Percentiles rank a stretch among this genome's conserved stretches.
Conservation (phyloP, 2,113 vertebrate genomes). For the Ophthalmolycus amberensis region DNA sequence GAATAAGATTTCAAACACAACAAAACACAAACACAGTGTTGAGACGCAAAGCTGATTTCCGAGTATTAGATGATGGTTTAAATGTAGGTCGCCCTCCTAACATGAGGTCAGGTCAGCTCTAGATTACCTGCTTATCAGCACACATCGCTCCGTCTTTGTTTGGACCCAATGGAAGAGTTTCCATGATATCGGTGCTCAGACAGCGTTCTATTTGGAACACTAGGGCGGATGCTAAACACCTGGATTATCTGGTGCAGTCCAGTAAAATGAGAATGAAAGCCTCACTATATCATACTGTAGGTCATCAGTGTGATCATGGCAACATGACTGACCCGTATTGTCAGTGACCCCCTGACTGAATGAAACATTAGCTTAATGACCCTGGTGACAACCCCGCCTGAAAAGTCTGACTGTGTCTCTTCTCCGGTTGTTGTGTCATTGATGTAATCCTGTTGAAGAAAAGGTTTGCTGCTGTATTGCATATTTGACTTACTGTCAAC, state of each 20-base stretch:
- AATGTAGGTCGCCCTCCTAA: neutral
- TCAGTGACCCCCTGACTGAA: neutral
- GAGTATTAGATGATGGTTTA: neutral
- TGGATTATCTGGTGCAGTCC: neutral
- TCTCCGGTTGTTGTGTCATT: neutral
- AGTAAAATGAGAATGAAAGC: neutral
- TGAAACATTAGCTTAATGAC: neutral
- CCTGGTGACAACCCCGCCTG: neutral
- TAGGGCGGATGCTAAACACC: neutral
- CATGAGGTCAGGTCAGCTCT: neutral
- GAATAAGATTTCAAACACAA: neutral
- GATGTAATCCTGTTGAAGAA: neutral
- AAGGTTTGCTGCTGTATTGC: neutral
- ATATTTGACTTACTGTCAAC: neutral
- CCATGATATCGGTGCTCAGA: neutral
- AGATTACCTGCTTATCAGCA: neutral
- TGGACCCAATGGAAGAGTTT: neutral
- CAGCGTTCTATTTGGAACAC: neutral
- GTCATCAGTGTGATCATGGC: neutral
- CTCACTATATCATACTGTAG: neutral
- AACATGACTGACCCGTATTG: neutral
- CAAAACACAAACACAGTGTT: neutral
- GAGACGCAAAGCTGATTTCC: neutral
- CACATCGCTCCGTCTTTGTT: neutral
- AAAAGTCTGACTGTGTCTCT: neutral